These are phyloP conservation scores for Leptopilina drosophilae DNA, from an alignment of 2,888 invertebrate genomes.

Conservation along the genomic window DNA sequence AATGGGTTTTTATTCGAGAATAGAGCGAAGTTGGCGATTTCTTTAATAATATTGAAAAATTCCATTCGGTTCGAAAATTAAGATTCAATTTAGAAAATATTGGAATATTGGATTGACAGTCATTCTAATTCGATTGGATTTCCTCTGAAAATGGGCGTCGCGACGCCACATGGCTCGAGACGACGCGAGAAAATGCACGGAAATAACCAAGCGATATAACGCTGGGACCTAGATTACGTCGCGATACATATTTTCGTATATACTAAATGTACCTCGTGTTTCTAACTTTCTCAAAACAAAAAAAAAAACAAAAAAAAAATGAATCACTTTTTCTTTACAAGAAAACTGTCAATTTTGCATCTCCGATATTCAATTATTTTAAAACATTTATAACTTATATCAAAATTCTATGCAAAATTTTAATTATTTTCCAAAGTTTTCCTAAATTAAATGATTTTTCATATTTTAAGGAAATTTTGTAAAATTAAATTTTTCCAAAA, in stretches of 20 bases:
- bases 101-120: constrained; percentile 2
- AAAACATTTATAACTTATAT: too few relatives aligned
- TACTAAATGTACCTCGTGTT: background rate
- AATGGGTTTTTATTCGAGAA: too few relatives aligned
- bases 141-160: constrained; percentile 37
- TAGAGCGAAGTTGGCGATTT: too few relatives aligned
- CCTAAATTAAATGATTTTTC: too few relatives aligned
- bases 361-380: too few relatives aligned
- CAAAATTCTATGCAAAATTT: too few relatives aligned
- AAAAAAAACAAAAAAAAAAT: constrained; percentile 13
- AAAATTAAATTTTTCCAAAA: too few relatives aligned
- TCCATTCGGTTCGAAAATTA: too few relatives aligned
- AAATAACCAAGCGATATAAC: constrained; percentile 31
- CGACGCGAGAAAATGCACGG: constrained; percentile 36
- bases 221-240: constrained; percentile 28
- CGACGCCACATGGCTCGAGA: constrained; percentile 44
- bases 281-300: background rate
- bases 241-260: constrained; percentile 11
- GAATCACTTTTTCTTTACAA: background rate
- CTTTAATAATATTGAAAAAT: too few relatives aligned
- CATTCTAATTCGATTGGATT: constrained; percentile 30
- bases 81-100: background rate
- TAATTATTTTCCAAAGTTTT: too few relatives aligned
- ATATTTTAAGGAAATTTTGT: too few relatives aligned
- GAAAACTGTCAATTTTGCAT: too few relatives aligned